phyloP scores from a whole-genome alignment of 2,888 invertebrate species.

The Harpalus rufipes region DNA sequence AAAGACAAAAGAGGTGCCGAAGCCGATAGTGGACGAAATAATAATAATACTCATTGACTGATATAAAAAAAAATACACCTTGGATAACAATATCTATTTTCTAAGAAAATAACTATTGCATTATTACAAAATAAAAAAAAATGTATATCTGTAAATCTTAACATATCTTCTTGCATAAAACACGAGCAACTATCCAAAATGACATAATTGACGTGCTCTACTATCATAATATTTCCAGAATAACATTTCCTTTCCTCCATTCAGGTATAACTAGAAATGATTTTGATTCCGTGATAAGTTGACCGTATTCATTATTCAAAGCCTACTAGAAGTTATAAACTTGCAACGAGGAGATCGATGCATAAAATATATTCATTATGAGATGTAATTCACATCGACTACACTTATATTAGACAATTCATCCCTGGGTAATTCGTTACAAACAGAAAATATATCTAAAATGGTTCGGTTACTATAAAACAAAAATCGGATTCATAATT shows the following conservation, averaged over 20 bases:
- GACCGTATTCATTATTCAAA: conserved; percentile 18
- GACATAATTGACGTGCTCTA: neutral
- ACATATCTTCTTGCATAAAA: neutral
- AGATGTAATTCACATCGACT: conserved; percentile 9
- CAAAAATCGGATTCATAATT: too few relatives aligned
- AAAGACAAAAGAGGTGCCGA: too few relatives aligned
- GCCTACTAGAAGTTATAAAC: conserved; percentile 16
- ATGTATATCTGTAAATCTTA: neutral
- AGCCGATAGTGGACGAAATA: too few relatives aligned
- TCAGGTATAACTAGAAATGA: neutral
- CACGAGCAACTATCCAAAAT: neutral
- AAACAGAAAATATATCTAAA: neutral
- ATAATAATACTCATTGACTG: too few relatives aligned
- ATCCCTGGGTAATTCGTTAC: neutral
- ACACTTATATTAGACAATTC: neutral
- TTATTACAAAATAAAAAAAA: too few relatives aligned
- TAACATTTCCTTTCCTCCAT: neutral
- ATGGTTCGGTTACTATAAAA: too few relatives aligned
- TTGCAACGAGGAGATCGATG: conserved; percentile 20
- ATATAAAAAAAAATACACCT: too few relatives aligned
- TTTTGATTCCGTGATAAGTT: conserved; percentile 17
- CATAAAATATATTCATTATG: conserved; percentile 23
- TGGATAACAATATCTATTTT: too few relatives aligned
- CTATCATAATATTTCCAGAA: conserved; percentile 32
- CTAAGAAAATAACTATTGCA: too few relatives aligned